Conservation (phyloP, 1,140 invertebrate genomes). For the Drosophila novamexicana region DNA sequence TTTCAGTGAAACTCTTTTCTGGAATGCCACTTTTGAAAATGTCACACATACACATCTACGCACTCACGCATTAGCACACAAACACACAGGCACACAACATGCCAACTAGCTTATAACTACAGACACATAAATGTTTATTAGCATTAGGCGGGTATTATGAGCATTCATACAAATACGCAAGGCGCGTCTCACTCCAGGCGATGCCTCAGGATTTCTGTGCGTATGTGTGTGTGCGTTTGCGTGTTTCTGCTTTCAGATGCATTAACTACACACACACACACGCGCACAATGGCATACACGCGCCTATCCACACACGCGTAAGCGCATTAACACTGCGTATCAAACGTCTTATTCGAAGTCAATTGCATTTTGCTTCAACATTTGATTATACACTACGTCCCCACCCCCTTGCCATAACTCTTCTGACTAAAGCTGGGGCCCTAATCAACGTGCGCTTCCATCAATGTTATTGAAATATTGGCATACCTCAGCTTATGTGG, state of each 20-base stretch:
- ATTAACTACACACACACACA: conserved; percentile 4
- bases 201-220: conserved; percentile 1
- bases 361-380: conserved; percentile 41
- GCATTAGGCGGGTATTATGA: conserved; percentile 74
- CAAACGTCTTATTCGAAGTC: conserved; percentile 23
- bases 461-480: conserved; percentile 34
- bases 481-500: background rate
- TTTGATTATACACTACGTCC: conserved; percentile 36
- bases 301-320: conserved; percentile 9
- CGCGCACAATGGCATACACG: conserved; percentile 1
- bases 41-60: conserved; percentile 14
- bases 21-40: conserved; percentile 22
- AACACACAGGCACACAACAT: background rate
- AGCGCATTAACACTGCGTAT: conserved; percentile 34
- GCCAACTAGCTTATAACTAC: conserved; percentile 18
- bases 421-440: background rate
- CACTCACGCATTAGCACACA: no score
- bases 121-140: conserved; percentile 72
- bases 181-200: conserved; percentile 8
- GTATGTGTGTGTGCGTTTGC: conserved; percentile 6
- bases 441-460: conserved; percentile 17
- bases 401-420: background rate
- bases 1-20: conserved; percentile 17
- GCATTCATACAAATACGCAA: conserved; percentile 52
- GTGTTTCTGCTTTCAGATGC: background rate